Evolutionary conservation across 2,797 vertebrate species (phyloP), one percentile per base, ranked within the genome.

Genomic region (Hyperoplus immaculatus): DNA sequence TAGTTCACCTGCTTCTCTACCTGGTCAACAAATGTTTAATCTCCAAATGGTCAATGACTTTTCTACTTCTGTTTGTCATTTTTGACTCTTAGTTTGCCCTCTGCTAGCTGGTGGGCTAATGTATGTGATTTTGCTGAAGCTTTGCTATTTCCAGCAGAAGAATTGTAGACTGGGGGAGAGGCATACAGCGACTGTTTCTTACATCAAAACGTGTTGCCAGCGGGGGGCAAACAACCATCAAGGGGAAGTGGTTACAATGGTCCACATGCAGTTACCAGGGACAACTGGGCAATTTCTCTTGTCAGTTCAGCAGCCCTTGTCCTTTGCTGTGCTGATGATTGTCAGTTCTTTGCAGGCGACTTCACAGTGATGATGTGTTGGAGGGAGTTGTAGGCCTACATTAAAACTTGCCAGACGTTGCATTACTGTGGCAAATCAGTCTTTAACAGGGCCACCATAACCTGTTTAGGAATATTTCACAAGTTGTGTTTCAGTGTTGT

Each of bases 211-310:
- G 36, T 14, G 42, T 41, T 46, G 29, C 49, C 53, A 69, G 53
- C 8, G 4, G 15, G 13, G 11, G 29, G 29, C 29, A 3, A 29
- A 15, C 15, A 46, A 10, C 49, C 53, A 9, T 16, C 0, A 1
- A 61, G 53, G 39, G 21, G 57, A 69, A 66, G 54, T 58, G 59
- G 65, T 62, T 29, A 51, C 11, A 36, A 11, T 55, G 38, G 43
- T 47, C 21, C 43, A 39, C 39, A 12, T 15, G 16, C 54, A 13
- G 63, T 75, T 42, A 64, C 67, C 38, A n/a, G n/a, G 51, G 51
- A 47, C 41, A 59, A 41, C 58, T 8, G 54, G 42, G 41, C 36
- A 64, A 46, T 54, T 67, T 69, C 65, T 59, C 46, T 65, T 1
- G 18, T 59, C 54, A 36, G 29, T 29, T 29, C 29, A 29, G 29